Evolutionary conservation across 1,140 invertebrate genomes (phyloP), one percentile per base, ranked within the genome.

Genomic region (Drosophila ohnishii): DNA sequence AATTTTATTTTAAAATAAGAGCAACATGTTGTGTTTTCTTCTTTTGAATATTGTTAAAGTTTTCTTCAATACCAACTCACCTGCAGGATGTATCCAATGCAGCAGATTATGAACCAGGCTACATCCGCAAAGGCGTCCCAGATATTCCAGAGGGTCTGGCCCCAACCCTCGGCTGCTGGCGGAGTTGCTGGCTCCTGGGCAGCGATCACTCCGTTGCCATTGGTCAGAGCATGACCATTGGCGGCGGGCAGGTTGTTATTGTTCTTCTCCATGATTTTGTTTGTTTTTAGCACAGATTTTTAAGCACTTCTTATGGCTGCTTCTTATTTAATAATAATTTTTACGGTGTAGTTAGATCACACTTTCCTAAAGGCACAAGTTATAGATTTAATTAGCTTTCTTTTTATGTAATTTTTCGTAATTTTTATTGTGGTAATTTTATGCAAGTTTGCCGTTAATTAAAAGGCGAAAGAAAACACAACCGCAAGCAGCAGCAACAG

Each of bases 81-180:
- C 90, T 91, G 80, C 0, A 91, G 75, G 22, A 93, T 93, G 63
- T 93, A 92, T n/a, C 93, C 91, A 1, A 94, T 71, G 19, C 93
- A 93, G 11, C 94, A 84, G 16, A 95, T 58, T 28, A 95, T 87
- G 70, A 96, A 95, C 42, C 93, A 93, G 61, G 95, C 90, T 25
- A 95, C 80, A 64, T 95, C 95, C 47, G 94, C 91, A 56, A 93
- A 92, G 2, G 93, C 92, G 78, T 93, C 92, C 69, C 85, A 80
- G 59, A 63, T 86, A 71, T 75, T 89, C 94, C 87, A 80, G 25
- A 88, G 58, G 6, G 32, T 35, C 22, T 88, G 47, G 0, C 62
- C 30, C 84, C 84, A 87, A 10, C 58, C 35, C 8, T n/a, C 44
- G 22, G 64, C 45, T 2, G 14, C 39, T 28, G 72, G 34, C 44